phyloP scores from a whole-genome alignment of 2,113 vertebrate genomes.

The Dipodomys stephensi region DNA sequence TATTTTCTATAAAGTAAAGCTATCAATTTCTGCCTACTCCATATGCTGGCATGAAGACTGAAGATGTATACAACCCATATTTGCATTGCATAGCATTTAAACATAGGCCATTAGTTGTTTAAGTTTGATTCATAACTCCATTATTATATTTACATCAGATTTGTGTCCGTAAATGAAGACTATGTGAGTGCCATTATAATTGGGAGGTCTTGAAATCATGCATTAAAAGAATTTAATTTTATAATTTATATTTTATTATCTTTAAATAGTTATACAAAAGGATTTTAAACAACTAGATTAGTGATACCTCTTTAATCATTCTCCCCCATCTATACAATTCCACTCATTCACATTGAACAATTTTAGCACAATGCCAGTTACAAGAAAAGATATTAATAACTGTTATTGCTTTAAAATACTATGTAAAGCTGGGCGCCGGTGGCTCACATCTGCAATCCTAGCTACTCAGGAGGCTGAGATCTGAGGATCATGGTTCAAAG shows the following conservation, averaged over 20 bases:
- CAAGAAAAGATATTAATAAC: not conserved
- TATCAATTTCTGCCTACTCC: not conserved
- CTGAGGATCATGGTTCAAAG: no score
- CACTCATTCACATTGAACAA: no score
- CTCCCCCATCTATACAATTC: no score
- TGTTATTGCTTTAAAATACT: not conserved
- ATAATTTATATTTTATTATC: no score
- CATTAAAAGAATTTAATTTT: not conserved
- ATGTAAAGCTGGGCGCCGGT: not conserved
- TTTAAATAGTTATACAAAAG: no score
- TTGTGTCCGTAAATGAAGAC: not conserved
- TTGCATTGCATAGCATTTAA: not conserved
- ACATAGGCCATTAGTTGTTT: not conserved
- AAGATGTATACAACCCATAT: not conserved
- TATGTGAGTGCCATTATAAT: not conserved
- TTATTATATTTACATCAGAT: not conserved
- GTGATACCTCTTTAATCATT: no score
- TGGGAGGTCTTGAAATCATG: not conserved
- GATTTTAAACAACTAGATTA: no score
- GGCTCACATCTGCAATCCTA: no score
- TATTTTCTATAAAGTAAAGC: not conserved
- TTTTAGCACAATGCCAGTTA: not conserved
- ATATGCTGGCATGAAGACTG: not conserved
- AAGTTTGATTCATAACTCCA: not conserved
- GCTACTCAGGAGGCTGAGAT: no score